A percentile compares a stretch with the other conserved stretches of the same genome.
phyloP scores from a whole-genome alignment of 2,797 vertebrate species.

The Passerculus sandwichensis region DNA sequence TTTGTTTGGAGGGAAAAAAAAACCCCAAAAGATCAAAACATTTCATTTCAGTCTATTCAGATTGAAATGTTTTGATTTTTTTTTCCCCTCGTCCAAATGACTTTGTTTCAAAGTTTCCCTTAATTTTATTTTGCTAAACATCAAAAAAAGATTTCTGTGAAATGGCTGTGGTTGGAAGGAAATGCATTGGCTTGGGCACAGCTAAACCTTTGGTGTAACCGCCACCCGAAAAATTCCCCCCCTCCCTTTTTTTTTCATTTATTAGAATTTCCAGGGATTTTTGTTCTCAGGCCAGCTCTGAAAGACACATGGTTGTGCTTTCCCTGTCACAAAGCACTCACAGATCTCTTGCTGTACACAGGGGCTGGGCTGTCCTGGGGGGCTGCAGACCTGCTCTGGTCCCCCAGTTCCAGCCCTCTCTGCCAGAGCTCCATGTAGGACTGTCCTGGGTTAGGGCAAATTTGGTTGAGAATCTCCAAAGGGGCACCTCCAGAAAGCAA shows the following conservation, averaged over 20 bases:
- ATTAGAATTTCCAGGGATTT: constrained; percentile 19
- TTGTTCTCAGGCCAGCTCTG: neutral
- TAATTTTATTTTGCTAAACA: constrained; percentile 42
- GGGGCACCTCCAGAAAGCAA: too few species aligned
- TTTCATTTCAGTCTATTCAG: constrained; percentile 26
- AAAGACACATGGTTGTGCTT: neutral
- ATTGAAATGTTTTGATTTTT: constrained; percentile 63
- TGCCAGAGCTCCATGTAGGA: neutral
- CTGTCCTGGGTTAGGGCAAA: too few species aligned
- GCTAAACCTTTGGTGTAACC: constrained; percentile 20
- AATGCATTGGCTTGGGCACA: neutral
- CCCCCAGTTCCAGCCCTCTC: neutral
- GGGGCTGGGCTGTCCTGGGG: neutral
- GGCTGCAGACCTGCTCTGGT: neutral
- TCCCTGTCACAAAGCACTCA: neutral
- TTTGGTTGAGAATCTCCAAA: too few species aligned
- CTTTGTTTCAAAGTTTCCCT: constrained; percentile 61
- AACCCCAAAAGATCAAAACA: constrained; percentile 16
- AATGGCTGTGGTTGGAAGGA: constrained; percentile 19
- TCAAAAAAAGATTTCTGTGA: neutral
- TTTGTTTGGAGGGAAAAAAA: constrained; percentile 14
- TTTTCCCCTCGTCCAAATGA: constrained; percentile 34
- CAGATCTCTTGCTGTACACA: neutral
- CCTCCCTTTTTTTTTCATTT: neutral
- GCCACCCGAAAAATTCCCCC: neutral